Base-by-base conservation (phyloP, 92 coral and sea anemone genomes). In the Umimayanthus kanabou region DNA sequence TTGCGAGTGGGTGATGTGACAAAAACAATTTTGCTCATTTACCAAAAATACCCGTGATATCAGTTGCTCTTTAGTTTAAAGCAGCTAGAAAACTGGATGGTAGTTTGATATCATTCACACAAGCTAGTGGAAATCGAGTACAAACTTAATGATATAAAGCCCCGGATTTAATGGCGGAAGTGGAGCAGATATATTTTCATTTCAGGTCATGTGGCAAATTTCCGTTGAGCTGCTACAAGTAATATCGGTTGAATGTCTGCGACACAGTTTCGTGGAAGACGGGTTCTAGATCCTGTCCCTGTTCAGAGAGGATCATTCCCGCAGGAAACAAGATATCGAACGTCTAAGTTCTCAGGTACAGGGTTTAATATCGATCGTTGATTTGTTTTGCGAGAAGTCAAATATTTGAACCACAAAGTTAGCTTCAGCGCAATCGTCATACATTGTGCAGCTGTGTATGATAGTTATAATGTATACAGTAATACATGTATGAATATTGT, bases 251-350 rank as follows among this genome's bases (percentile, higher is more conserved):
- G 23, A 28, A 83, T 83, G 87, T 94, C 96, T 23, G 81, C 90
- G 78, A 87, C 89, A 50, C 73, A 76, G 70, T 92, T 94, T 91
- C 97, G 97, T 88, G 97, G 93, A 79, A 90, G 97, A 55, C 97
- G 97, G 75, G 81, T 92, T 30, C 90, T 89, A 18, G 97, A 94
- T 90, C 95, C 97, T 75, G 88, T 92, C 16, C 94, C 97, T 3
- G 84, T 94, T 66, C 95, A 92, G 80, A 90, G 90, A 74, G 92
- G 93, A 53, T 90, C 95, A 40, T 84, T 92, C 76, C 87, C 93
- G 39, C 85, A 89, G 75, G 93, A 90, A 74, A 81, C 89, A 82
- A 92, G 94, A 76, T 74, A 75, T 90, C 91, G 92, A 29, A 69
- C 93, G 37, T 92, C 97, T 9, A 80, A 80, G 45, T 87, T 94